A percentile compares a stretch with the other conserved stretches of the same genome.
Conservation (phyloP, 2,113 vertebrate genomes). For the Dasypus novemcinctus region DNA sequence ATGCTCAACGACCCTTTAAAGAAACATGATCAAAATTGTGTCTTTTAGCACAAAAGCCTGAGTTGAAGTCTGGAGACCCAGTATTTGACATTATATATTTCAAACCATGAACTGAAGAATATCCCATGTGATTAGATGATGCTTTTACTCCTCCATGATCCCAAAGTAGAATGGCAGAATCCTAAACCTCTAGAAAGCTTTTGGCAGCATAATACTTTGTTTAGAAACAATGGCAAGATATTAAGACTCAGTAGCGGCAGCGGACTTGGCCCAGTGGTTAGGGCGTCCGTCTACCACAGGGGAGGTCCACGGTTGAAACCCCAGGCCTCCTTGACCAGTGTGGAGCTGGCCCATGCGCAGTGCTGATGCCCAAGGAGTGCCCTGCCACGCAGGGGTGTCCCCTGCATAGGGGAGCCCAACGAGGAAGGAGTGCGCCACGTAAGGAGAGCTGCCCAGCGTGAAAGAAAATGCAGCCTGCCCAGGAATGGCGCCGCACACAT, state of each 20-base stretch:
- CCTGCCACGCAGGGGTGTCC: no score
- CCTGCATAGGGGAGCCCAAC: no score
- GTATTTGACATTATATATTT: background rate
- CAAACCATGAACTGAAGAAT: background rate
- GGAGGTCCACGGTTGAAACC: no score
- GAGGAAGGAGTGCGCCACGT: no score
- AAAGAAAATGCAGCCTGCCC: no score
- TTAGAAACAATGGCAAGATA: background rate
- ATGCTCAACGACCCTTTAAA: background rate
- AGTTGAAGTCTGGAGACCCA: background rate
- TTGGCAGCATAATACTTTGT: background rate
- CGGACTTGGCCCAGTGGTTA: no score
- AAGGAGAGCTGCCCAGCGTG: no score
- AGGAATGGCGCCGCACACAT: no score
- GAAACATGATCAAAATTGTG: background rate
- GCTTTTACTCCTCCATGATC: background rate
- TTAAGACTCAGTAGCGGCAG: background rate
- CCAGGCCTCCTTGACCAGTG: no score
- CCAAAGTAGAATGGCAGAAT: background rate
- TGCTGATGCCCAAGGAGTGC: no score
- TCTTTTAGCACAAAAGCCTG: background rate
- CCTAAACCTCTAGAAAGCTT: background rate
- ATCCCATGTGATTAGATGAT: background rate
- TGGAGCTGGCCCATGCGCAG: no score
- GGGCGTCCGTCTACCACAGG: no score